phyloP scores from a whole-genome alignment of 2,888 invertebrate genomes.

The Rhopalosiphum nymphaeae region DNA sequence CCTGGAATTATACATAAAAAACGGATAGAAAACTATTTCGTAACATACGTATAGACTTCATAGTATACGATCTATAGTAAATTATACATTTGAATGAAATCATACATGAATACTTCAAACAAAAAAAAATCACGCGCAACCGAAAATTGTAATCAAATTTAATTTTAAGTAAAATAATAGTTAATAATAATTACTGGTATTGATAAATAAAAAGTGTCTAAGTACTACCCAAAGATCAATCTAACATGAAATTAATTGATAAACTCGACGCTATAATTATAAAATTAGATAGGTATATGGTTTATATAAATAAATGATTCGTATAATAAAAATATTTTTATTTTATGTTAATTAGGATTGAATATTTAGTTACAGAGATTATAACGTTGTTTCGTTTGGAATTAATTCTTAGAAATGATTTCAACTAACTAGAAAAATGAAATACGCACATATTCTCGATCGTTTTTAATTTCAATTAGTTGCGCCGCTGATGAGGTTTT shows the following conservation, averaged over 20 bases:
- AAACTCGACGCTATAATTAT: not conserved
- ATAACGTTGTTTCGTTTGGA: not conserved
- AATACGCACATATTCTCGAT: not conserved
- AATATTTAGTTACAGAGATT: not conserved
- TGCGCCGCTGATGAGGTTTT: not conserved
- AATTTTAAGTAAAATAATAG: not conserved
- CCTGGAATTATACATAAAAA: not conserved
- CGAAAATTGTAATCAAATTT: not conserved
- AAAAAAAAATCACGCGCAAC: not conserved
- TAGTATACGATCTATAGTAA: not conserved
- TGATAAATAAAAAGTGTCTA: not conserved
- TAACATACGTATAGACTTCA: not conserved
- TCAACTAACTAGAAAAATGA: not conserved
- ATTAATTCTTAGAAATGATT: not conserved
- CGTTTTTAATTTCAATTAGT: not conserved
- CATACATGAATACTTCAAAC: not conserved
- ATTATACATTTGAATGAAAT: not conserved
- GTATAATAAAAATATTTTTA: not conserved
- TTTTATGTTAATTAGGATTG: not conserved
- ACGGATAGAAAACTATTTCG: not conserved
- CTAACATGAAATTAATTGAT: not conserved
- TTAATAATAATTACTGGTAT: not conserved
- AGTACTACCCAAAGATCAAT: not conserved
- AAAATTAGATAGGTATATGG: not conserved
- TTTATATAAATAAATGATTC: not conserved